Evolutionary conservation across 2,888 invertebrate genomes (phyloP), one percentile per base, ranked within the genome.

Genomic region (Argyra leucocephala): DNA sequence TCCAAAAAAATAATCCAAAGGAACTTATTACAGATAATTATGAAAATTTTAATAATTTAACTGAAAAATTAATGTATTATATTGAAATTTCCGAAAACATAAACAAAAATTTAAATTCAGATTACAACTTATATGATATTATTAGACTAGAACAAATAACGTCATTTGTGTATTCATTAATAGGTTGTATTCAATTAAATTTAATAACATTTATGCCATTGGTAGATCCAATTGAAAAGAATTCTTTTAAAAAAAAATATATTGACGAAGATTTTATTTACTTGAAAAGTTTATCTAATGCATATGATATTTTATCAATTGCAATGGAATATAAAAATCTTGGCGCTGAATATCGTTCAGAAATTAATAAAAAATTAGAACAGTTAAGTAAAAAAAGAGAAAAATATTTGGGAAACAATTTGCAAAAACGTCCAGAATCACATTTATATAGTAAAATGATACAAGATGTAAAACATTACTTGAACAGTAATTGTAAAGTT

Each of bases 201-300:
- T 74, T 88, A 5, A 83, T 86, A 73, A 82, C 85, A 0, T 83
- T 85, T 74, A 81, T 88, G 15, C 88, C 88, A 22, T 78, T 85
- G 1, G 88, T 95, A 6, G 96, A 96, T 81, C 93, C 94, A 0
- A 86, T 91, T 0, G 86, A 89, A 66, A 93, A 93, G 77, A 85
- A 87, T 69, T 82, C 85, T 0, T 76, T 93, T 0, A 91, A 91
- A 78, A 82, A 88, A 12, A 77, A 84, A 61, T 90, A 92, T 70
- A 81, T 86, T 18, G 77, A 82, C 24, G 86, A 91, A 71, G 90
- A 93, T 75, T 84, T 90, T 3, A 75, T 78, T 22, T 84, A 85
- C 72, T 82, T 88, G 48, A 80, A 83, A 15, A 80, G 80, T 12
- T 76, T 88, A 62, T 78, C 84, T 10, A 81, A 83, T 12, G 81